Evolutionary conservation across 2,113 vertebrate genomes (phyloP).

Genomic region (Epinephelus fuscoguttatus): DNA sequence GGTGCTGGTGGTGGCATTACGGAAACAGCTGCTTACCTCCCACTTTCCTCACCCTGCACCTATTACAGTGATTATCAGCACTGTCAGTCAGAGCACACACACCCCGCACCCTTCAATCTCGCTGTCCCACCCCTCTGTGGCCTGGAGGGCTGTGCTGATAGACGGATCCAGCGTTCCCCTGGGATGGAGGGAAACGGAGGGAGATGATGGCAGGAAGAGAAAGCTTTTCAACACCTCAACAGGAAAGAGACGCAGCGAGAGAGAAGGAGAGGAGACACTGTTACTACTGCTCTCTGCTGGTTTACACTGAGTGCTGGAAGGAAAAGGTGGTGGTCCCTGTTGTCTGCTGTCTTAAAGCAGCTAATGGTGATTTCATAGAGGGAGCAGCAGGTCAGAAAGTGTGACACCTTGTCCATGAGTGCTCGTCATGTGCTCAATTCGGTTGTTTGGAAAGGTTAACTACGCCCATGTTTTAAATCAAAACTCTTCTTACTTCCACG

Average conservation of each 20-base stretch:
- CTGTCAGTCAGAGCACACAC: slow-evolving; percentile 74
- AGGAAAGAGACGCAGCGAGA: slow-evolving; percentile 50
- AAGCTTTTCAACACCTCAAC: slow-evolving; percentile 54
- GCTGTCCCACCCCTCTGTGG: slow-evolving; percentile 51
- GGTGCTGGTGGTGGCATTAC: slow-evolving; percentile 44
- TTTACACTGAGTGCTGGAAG: slow-evolving; percentile 3
- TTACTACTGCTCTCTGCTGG: slow-evolving; percentile 23
- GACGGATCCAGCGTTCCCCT: slow-evolving; percentile 51
- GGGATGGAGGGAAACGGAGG: slow-evolving; percentile 50
- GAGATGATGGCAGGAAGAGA: slow-evolving; percentile 45
- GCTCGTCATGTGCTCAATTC: neutral
- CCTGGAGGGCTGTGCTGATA: slow-evolving; percentile 63
- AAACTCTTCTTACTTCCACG: too few relatives aligned
- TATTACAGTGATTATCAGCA: slow-evolving; percentile 78
- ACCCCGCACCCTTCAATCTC: slow-evolving; percentile 9
- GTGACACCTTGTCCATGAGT: neutral
- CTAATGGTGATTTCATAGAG: neutral
- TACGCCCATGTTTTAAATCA: too few relatives aligned
- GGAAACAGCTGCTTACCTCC: slow-evolving; percentile 68
- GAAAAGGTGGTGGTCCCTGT: slow-evolving; percentile 10
- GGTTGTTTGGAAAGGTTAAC: too few relatives aligned
- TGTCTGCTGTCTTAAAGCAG: slow-evolving; percentile 11
- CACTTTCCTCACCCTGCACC: slow-evolving; percentile 59
- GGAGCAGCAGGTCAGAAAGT: too few relatives aligned
- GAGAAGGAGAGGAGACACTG: slow-evolving; percentile 8